Conservation (phyloP, 2,113 vertebrate genomes). For the Brachyhypopomus occidentalis region DNA sequence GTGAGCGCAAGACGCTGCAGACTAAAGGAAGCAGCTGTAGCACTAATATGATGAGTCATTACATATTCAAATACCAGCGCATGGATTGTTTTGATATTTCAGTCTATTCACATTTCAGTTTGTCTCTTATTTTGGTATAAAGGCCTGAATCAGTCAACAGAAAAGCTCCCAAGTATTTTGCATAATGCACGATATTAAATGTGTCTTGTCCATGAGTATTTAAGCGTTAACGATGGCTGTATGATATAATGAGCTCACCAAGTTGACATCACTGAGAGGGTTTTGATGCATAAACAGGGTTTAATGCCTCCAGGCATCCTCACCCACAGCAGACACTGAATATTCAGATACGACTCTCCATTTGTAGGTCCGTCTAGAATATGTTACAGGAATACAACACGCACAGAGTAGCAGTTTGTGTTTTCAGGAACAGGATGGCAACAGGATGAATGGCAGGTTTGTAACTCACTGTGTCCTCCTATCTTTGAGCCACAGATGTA, state of each 20-base stretch:
- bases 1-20: constrained; percentile 6
- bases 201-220: background rate
- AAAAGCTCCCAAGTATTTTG: background rate
- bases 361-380: constrained; percentile 19
- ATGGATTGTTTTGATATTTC: background rate
- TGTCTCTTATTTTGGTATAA: background rate
- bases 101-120: background rate
- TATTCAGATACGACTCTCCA: constrained; percentile 22
- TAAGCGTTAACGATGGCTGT: background rate
- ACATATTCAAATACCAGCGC: constrained; percentile 25
- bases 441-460: no score
- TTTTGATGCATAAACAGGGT: constrained; percentile 5
- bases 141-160: background rate
- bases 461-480: no score
- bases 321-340: background rate
- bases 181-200: background rate
- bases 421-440: constrained; percentile 31
- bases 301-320: background rate
- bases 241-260: background rate
- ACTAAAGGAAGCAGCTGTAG: background rate
- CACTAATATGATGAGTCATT: constrained; percentile 33
- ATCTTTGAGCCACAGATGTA: no score
- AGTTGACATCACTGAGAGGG: background rate
- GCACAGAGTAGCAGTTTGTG: constrained; percentile 32
- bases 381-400: constrained; percentile 1